Conservation (phyloP, 2,888 invertebrate genomes). For the Malthinus seriepunctatus region DNA sequence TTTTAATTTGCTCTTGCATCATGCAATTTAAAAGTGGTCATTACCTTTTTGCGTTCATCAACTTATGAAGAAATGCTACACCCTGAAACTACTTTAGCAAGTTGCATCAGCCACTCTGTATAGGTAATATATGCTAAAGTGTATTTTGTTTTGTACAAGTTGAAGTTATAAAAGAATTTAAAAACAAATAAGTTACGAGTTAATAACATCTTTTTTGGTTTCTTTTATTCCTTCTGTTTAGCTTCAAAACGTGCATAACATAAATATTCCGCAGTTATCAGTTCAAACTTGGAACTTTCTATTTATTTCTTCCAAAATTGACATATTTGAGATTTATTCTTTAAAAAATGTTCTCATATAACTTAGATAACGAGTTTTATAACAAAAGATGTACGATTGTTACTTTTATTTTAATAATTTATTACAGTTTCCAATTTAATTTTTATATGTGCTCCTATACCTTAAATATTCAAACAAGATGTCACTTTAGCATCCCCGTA, state of each 20-base stretch:
- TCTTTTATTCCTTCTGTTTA: background rate
- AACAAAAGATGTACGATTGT: slow-evolving; percentile 4
- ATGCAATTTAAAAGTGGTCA: background rate
- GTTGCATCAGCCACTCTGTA: slow-evolving; percentile 1
- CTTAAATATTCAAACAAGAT: too few species aligned
- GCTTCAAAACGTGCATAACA: background rate
- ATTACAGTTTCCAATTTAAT: too few species aligned
- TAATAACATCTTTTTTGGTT: slow-evolving; percentile 10
- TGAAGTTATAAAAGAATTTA: background rate
- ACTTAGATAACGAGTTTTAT: slow-evolving; percentile 3
- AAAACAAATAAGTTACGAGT: slow-evolving; percentile 11
- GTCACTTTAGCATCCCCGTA: too few species aligned
- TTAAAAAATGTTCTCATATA: slow-evolving; percentile 2
- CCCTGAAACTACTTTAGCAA: background rate
- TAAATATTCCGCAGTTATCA: background rate
- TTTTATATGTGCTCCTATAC: too few species aligned
- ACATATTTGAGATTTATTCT: slow-evolving; percentile 2
- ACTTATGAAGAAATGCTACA: background rate
- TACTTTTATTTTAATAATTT: background rate
- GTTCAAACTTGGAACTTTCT: slow-evolving; percentile 1
- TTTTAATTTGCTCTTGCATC: background rate
- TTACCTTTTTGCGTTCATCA: background rate
- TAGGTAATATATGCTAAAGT: background rate
- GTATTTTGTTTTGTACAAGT: background rate
- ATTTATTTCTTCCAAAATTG: slow-evolving; percentile 1